Evolutionary conservation across 1,140 invertebrate genomes (phyloP).

Genomic region (Drosophila willistoni): DNA sequence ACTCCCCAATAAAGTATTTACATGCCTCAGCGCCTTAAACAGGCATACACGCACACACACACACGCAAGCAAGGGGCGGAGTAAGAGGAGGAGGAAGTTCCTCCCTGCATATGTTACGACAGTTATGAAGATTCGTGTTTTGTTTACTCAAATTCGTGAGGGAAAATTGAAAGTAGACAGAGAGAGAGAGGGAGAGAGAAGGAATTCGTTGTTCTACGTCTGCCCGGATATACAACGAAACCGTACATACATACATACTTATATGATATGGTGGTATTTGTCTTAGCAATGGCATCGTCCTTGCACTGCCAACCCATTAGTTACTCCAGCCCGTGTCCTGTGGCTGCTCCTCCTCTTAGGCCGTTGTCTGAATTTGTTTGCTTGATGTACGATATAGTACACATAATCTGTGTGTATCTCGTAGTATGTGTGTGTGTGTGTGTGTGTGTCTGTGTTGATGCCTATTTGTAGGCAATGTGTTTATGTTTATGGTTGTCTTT

Average conservation of each 20-base stretch:
- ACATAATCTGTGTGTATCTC: constrained; percentile 6
- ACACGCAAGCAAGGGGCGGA: not conserved
- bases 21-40: constrained; percentile 24
- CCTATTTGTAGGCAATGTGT: constrained; percentile 26
- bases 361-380: constrained; percentile 1
- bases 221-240: not conserved
- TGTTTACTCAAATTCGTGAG: constrained; percentile 28
- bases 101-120: constrained; percentile 24
- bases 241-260: not conserved
- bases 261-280: constrained; percentile 27
- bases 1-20: constrained; percentile 26
- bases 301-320: constrained; percentile 45
- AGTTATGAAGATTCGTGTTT: constrained; percentile 42
- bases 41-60: constrained; percentile 8
- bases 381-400: constrained; percentile 10
- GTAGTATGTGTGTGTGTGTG: not conserved
- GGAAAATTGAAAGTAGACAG: not conserved
- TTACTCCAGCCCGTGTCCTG: constrained; percentile 15
- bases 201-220: constrained; percentile 6
- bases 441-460: constrained; percentile 14
- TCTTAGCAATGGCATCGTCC: constrained; percentile 11
- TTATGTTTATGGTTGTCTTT: constrained; percentile 48
- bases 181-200: not conserved
- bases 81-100: not conserved
- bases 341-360: constrained; percentile 1